These are phyloP conservation scores for Epizoanthus stellaris DNA, from an alignment of 92 coral and sea anemone genomes.

Conservation along the genomic window DNA sequence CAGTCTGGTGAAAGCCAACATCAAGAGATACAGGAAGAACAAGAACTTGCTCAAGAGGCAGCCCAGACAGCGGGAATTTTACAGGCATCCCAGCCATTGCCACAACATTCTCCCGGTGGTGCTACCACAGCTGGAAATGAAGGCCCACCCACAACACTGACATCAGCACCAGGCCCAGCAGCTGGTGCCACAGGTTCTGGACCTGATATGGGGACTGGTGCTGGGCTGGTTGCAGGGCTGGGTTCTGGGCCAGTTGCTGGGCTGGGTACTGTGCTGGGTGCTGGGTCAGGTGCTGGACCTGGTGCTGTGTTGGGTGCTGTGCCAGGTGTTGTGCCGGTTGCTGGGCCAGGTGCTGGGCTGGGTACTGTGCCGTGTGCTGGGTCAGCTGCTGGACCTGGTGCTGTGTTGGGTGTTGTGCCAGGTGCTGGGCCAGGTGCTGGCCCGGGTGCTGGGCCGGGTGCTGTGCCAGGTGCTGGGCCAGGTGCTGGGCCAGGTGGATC, in stretches of 20 bases:
- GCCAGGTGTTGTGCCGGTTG: constrained; percentile 4
- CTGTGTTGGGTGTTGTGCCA: neutral
- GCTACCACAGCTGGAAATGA: neutral
- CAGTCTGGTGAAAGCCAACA: constrained; percentile 27
- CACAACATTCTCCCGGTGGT: constrained; percentile 12
- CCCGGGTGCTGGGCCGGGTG: neutral
- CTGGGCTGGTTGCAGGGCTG: neutral
- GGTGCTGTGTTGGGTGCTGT: neutral
- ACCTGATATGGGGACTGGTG: neutral
- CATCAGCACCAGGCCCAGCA: constrained; percentile 1
- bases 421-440: constrained; percentile 42
- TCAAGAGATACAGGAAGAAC: constrained; percentile 13
- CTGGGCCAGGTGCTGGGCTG: neutral
- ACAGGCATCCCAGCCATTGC: constrained; percentile 15
- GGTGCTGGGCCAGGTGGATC: neutral
- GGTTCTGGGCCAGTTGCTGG: neutral
- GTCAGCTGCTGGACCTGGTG: neutral
- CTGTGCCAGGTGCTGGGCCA: neutral
- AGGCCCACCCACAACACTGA: neutral
- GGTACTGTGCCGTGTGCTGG: neutral
- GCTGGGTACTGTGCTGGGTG: neutral
- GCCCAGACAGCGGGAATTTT: neutral
- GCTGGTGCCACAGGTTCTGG: neutral
- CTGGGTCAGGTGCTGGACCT: neutral
- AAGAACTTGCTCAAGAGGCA: neutral